A percentile compares a stretch with the other conserved stretches of the same genome.
phyloP scores from a whole-genome alignment of 2,888 invertebrate species.

The Hyposoter didymator region DNA sequence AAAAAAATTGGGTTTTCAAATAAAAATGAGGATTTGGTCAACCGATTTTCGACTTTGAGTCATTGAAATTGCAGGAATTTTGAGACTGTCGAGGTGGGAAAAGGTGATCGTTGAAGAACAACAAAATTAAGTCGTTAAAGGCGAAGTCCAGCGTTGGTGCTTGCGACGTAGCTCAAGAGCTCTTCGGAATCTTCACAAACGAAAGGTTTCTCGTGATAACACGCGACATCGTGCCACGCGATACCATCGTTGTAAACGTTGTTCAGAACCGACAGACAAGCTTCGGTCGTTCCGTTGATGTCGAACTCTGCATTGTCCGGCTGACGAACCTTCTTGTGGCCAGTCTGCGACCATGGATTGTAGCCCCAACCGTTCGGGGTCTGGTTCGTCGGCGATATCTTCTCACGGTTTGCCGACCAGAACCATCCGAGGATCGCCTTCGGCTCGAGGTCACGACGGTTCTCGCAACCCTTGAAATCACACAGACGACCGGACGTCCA shows the following conservation, averaged over 20 bases:
- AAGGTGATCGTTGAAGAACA: neutral
- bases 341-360: slow-evolving; percentile 96
- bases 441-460: slow-evolving; percentile 93
- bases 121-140: slow-evolving; percentile 86
- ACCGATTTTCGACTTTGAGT: neutral
- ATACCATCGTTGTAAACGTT: slow-evolving; percentile 97
- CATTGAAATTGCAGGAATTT: neutral
- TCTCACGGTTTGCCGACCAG: slow-evolving; percentile 96
- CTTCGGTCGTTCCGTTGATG: slow-evolving; percentile 94
- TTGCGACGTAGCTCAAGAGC: slow-evolving; percentile 93
- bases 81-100: neutral
- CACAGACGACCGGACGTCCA: slow-evolving; percentile 97
- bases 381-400: slow-evolving; percentile 92
- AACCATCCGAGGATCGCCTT: slow-evolving; percentile 95
- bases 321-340: slow-evolving; percentile 94
- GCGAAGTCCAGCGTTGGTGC: slow-evolving; percentile 93
- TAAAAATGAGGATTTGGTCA: neutral
- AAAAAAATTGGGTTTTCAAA: neutral
- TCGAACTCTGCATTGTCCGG: slow-evolving; percentile 97
- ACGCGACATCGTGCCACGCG: slow-evolving; percentile 97
- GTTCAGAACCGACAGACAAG: slow-evolving; percentile 94
- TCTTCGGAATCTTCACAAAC: slow-evolving; percentile 96
- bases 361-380: slow-evolving; percentile 90
- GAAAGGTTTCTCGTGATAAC: slow-evolving; percentile 96
- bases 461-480: slow-evolving; percentile 97